These are phyloP conservation scores for Gambelia wislizenii DNA, from an alignment of 2,797 vertebrate species.

Conservation along the genomic window DNA sequence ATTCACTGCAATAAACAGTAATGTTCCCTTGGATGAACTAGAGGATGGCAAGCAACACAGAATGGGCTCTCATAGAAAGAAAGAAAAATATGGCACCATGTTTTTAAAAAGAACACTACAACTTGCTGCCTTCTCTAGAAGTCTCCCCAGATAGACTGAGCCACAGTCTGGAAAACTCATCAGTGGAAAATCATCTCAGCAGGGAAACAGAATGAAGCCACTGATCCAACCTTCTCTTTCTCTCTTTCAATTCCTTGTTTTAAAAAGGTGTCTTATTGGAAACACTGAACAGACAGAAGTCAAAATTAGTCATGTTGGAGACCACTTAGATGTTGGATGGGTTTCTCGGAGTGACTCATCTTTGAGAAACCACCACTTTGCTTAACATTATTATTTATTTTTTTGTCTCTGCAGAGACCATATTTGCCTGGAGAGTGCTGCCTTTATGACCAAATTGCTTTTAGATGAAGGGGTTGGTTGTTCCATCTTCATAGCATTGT, in stretches of 20 bases:
- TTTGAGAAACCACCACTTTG: constrained; percentile 33
- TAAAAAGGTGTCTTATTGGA: constrained; percentile 46
- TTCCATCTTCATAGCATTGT: constrained; percentile 36
- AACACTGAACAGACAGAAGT: constrained; percentile 54
- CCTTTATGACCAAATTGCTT: constrained; percentile 13
- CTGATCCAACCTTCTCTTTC: neutral
- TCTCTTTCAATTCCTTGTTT: neutral
- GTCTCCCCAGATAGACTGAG: constrained; percentile 5
- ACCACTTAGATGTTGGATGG: constrained; percentile 20
- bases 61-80: neutral
- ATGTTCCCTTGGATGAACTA: too few relatives aligned
- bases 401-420: constrained; percentile 26
- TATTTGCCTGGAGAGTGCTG: neutral
- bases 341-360: constrained; percentile 52
- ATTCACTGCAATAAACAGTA: too few relatives aligned
- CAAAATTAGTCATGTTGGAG: constrained; percentile 54
- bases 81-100: neutral
- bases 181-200: neutral
- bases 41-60: neutral
- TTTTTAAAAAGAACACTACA: neutral
- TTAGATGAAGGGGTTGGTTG: constrained; percentile 24
- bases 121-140: neutral
- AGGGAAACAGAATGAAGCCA: constrained; percentile 35
- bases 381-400: neutral
- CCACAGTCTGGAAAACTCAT: constrained; percentile 37